These are phyloP conservation scores for Metalampra italica DNA, from an alignment of 2,888 invertebrate species.

Conservation along the genomic window DNA sequence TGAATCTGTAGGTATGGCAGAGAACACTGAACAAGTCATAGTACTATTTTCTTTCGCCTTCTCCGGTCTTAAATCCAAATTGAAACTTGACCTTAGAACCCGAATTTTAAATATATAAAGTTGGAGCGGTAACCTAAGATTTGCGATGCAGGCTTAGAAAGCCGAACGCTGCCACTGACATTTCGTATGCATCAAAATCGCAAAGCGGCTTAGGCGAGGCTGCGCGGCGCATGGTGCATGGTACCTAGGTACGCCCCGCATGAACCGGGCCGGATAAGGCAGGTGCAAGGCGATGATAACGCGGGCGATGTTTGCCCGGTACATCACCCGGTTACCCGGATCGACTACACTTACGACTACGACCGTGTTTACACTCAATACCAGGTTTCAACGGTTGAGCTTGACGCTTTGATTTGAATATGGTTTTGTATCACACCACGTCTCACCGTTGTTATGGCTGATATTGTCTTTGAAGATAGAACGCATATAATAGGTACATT, in stretches of 20 bases:
- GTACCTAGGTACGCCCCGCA: neutral
- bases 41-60: too few relatives aligned
- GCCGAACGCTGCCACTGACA: conserved; percentile 8
- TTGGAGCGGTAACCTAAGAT: neutral
- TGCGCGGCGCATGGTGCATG: conserved; percentile 12
- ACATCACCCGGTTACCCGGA: conserved; percentile 36
- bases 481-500: too few relatives aligned
- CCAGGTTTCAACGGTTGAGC: conserved; percentile 27
- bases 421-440: conserved; percentile 24
- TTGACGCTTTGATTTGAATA: conserved; percentile 36
- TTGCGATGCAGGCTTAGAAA: conserved; percentile 2
- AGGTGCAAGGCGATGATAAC: conserved; percentile 64
- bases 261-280: conserved; percentile 40
- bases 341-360: conserved; percentile 36
- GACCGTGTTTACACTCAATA: conserved; percentile 48
- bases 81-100: too few relatives aligned
- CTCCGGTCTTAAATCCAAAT: too few relatives aligned
- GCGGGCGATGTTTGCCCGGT: conserved; percentile 47
- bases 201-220: conserved; percentile 53
- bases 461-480: too few relatives aligned
- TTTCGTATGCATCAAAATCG: conserved; percentile 53
- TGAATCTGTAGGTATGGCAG: too few relatives aligned
- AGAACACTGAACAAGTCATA: too few relatives aligned
- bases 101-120: neutral
- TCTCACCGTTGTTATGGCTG: neutral